phyloP scores from a whole-genome alignment of 2,113 vertebrate species.

The Colossoma macropomum region DNA sequence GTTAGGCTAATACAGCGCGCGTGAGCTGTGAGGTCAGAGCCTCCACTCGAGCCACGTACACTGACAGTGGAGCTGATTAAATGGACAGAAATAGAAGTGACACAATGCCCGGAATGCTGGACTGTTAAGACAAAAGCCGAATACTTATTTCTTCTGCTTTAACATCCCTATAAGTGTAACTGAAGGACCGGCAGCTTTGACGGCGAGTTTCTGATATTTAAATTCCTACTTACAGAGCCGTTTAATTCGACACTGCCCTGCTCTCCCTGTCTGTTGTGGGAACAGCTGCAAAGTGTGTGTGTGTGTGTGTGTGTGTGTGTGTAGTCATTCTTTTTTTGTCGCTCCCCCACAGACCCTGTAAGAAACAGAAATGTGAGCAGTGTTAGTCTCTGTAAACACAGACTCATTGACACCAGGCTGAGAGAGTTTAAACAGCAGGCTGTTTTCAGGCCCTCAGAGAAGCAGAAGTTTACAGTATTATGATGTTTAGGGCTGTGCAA shows the following conservation, averaged over 20 bases:
- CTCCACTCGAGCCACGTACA: not conserved
- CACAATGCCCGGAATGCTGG: constrained; percentile 57
- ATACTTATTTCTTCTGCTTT: not conserved
- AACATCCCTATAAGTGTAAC: not conserved
- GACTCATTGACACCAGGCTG: not conserved
- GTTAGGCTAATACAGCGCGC: too few relatives aligned
- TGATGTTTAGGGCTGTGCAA: too few relatives aligned
- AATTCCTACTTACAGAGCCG: not conserved
- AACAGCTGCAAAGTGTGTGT: constrained; percentile 72
- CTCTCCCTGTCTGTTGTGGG: constrained; percentile 48
- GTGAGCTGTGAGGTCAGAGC: too few relatives aligned
- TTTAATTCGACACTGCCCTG: constrained; percentile 7
- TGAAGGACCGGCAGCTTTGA: not conserved
- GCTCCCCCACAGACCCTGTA: not conserved
- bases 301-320: constrained; percentile 31
- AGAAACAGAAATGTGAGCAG: constrained; percentile 2
- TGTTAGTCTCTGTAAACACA: not conserved
- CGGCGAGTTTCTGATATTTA: constrained; percentile 8
- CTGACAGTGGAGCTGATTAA: constrained; percentile 49
- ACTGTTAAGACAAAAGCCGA: constrained; percentile 60
- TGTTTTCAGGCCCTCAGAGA: too few relatives aligned
- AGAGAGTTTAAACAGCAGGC: too few relatives aligned
- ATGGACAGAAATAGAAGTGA: constrained; percentile 67
- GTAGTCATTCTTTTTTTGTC: not conserved
- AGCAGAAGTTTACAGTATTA: too few relatives aligned